Conservation (phyloP, 2,888 invertebrate species). For the Pollenia angustigena region DNA sequence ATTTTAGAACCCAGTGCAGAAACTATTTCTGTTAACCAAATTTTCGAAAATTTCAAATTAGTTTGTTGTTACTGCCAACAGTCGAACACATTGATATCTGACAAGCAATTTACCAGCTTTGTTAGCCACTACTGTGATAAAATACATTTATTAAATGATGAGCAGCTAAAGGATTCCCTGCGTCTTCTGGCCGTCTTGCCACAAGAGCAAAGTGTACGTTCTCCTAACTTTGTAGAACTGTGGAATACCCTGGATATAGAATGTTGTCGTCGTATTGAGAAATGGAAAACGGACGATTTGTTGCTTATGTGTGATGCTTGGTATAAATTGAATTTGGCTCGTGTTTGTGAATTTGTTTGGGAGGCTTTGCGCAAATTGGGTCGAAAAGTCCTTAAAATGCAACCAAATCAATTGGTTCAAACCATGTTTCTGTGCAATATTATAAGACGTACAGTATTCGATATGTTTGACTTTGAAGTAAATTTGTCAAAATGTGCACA, state of each 20-base stretch:
- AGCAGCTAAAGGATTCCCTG: conserved; percentile 86
- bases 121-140: conserved; percentile 84
- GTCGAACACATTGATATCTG: conserved; percentile 76
- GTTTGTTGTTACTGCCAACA: conserved; percentile 78
- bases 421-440: conserved; percentile 88
- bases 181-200: conserved; percentile 85
- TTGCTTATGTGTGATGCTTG: conserved; percentile 88
- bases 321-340: conserved; percentile 86
- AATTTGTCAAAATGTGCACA: conserved; percentile 85
- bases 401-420: conserved; percentile 87
- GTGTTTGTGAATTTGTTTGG: conserved; percentile 86
- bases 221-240: conserved; percentile 87
- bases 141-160: conserved; percentile 85
- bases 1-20: conserved; percentile 6
- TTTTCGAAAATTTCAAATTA: conserved; percentile 77
- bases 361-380: conserved; percentile 86
- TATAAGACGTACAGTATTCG: conserved; percentile 85
- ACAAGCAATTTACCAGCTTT: conserved; percentile 78
- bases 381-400: conserved; percentile 86
- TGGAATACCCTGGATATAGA: conserved; percentile 89
- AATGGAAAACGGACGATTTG: conserved; percentile 86
- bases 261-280: conserved; percentile 85
- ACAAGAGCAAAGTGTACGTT: conserved; percentile 84
- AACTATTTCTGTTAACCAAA: conserved; percentile 60
- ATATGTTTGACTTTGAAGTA: conserved; percentile 88